phyloP scores from a whole-genome alignment of 2,888 invertebrate genomes.

The Cataglyphis livida region DNA sequence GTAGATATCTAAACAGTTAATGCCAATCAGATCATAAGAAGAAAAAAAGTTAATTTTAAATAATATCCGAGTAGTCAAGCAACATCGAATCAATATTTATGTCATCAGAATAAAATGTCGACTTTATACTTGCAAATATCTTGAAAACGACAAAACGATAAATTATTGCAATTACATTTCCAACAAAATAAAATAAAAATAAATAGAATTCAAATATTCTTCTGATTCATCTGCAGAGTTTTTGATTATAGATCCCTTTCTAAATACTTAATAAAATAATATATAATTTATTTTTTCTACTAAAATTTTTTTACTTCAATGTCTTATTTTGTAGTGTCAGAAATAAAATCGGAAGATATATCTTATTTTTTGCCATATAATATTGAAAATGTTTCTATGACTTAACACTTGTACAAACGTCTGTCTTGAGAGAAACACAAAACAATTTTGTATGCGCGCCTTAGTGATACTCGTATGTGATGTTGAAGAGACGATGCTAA shows the following conservation, averaged over 20 bases:
- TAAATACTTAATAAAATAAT: not conserved
- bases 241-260: not conserved
- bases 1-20: not conserved
- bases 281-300: not conserved
- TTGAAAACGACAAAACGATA: not conserved
- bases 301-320: not conserved
- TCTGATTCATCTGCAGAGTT: not conserved
- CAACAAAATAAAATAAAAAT: not conserved
- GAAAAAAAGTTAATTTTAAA: not conserved
- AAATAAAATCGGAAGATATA: not conserved
- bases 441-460: not conserved
- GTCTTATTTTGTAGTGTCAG: not conserved
- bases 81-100: not conserved
- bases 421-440: not conserved
- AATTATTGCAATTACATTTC: not conserved
- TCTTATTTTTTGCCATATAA: not conserved
- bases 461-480: not conserved
- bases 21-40: not conserved
- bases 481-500: slow-evolving; percentile 38
- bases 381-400: not conserved
- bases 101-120: not conserved
- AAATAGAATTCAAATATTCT: not conserved
- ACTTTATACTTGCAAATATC: not conserved
- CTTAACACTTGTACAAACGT: not conserved
- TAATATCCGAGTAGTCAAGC: not conserved